phyloP scores from a whole-genome alignment of 2,888 invertebrate species.

The Hydroisotoma schaefferi region DNA sequence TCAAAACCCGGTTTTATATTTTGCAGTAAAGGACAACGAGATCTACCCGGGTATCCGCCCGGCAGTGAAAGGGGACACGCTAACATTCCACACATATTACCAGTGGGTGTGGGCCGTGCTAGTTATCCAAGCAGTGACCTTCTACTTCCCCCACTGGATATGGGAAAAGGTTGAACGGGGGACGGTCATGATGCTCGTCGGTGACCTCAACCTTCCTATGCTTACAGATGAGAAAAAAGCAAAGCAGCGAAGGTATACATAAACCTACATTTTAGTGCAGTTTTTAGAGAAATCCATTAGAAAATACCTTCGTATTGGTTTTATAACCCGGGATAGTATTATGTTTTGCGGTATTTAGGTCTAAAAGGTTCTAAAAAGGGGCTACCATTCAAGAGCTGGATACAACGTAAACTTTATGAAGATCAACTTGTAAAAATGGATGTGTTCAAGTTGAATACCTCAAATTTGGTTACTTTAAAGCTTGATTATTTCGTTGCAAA shows the following conservation, averaged over 20 bases:
- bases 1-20: background rate
- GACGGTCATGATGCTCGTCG: constrained; percentile 36
- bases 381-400: no score
- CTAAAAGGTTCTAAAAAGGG: no score
- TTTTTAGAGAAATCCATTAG: no score
- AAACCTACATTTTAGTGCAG: no score
- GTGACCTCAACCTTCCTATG: constrained; percentile 37
- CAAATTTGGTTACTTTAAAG: no score
- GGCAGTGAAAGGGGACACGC: constrained; percentile 35
- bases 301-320: no score
- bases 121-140: constrained; percentile 49
- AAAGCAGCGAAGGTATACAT: constrained; percentile 20
- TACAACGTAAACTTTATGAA: no score
- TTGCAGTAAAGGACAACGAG: constrained; percentile 33
- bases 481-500: no score
- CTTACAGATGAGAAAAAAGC: constrained; percentile 37
- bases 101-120: constrained; percentile 24
- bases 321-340: no score
- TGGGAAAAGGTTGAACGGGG: constrained; percentile 41
- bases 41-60: constrained; percentile 50
- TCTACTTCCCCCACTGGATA: constrained; percentile 44
- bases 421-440: no score
- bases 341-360: no score
- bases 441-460: no score
- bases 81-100: constrained; percentile 44